These are phyloP conservation scores for Leptogaster cylindrica DNA, from an alignment of 2,888 invertebrate genomes.

Conservation along the genomic window DNA sequence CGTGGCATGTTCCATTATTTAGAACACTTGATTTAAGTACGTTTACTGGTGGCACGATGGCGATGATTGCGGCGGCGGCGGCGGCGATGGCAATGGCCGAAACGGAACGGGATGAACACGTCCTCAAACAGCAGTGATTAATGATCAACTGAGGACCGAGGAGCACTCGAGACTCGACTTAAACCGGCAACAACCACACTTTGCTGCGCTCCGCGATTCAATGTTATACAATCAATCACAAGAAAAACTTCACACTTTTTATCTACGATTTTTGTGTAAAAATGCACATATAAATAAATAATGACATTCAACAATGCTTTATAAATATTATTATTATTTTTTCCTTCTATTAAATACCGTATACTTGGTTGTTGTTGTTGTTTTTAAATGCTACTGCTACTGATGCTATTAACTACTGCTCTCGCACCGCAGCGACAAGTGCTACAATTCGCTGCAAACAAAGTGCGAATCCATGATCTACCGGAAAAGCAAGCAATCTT, in stretches of 20 bases:
- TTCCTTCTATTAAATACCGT: conserved; percentile 44
- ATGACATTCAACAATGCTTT: conserved; percentile 30
- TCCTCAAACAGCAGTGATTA: conserved; percentile 44
- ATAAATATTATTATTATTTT: conserved; percentile 24
- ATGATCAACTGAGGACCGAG: conserved; percentile 46
- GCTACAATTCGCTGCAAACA: too few species aligned
- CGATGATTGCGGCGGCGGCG: neutral
- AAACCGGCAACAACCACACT: conserved; percentile 42
- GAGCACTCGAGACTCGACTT: conserved; percentile 10
- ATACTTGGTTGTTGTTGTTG: conserved; percentile 34
- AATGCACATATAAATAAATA: conserved; percentile 47
- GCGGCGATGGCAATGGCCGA: neutral
- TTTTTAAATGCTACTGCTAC: conserved; percentile 23
- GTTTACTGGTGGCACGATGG: neutral
- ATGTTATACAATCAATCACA: conserved; percentile 39
- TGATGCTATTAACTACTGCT: neutral
- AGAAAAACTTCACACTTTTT: conserved; percentile 22
- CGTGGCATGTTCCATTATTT: conserved; percentile 51
- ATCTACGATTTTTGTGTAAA: conserved; percentile 43
- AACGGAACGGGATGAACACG: conserved; percentile 37
- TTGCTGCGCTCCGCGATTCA: conserved; percentile 12
- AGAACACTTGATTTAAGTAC: neutral
- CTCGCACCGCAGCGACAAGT: conserved; percentile 2
- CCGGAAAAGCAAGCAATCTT: conserved; percentile 13
- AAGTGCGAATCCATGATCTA: neutral